Evolutionary conservation across 2,888 invertebrate species (phyloP), one percentile per base, ranked within the genome.

Genomic region (Eurytoma californica): DNA sequence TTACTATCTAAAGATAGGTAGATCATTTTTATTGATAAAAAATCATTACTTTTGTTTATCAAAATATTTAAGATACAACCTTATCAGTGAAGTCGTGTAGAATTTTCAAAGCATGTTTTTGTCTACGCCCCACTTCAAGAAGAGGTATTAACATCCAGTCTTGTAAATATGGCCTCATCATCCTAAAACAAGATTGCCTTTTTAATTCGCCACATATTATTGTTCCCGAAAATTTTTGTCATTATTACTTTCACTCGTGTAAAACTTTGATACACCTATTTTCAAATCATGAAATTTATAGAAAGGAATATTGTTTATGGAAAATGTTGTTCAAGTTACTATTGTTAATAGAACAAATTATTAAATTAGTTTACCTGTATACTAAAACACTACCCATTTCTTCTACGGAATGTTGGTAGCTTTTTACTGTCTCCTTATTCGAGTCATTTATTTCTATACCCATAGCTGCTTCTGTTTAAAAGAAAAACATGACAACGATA

Each of bases 71-170:
- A 55, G 7, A 20, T 12, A 24, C 5, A 58, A 63, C 63, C 63
- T 63, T 89, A 80, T 89, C 88, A 0, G 92, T 92, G 83, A 93
- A 92, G 9, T 84, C 86, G 82, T 92, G 92, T 49, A 93, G 87
- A 13, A 91, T 87, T 39, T 88, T 84, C 13, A 93, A 83, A 72
- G 89, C 89, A 58, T 86, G 84, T 12, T 88, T 86, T 82, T 93
- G 93, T 9, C 14, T 30, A 63, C 63, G 63, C 0, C 63, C 63
- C 5, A 63, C 18, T n/a, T 63, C 63, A 12, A 39, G 9, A 16
- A 30, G 20, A 20, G 58, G n/a, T 39, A 7, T 63, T 14, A 63
- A 12, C 47, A 63, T 30, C 30, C 63, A 63, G 18, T 30, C 63
- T 63, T 16, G 63, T 39, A 63, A n/a, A 18, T 63, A 63, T n/a